These are phyloP conservation scores for Meiosimyza decipiens DNA, from an alignment of 2,888 invertebrate genomes.

Conservation along the genomic window DNA sequence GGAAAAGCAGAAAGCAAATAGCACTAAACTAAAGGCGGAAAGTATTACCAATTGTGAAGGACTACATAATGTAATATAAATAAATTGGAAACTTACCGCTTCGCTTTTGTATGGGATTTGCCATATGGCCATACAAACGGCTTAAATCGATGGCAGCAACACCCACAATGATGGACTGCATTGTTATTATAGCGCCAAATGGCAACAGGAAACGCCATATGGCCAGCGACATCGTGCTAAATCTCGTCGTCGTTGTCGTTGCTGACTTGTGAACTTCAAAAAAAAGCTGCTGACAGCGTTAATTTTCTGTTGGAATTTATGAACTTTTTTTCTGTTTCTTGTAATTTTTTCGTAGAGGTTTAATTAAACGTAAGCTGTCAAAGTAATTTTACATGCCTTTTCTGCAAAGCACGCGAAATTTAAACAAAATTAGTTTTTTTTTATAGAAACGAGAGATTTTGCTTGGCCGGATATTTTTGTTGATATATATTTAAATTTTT, in stretches of 20 bases:
- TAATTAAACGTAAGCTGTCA: background rate
- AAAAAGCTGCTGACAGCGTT: background rate
- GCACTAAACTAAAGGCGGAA: background rate
- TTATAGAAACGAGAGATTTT: too few relatives aligned
- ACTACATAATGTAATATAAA: background rate
- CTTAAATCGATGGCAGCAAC: slow-evolving; percentile 76
- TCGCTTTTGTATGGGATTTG: slow-evolving; percentile 64
- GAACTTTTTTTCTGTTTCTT: slow-evolving; percentile 1
- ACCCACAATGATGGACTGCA: slow-evolving; percentile 76
- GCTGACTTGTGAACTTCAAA: background rate
- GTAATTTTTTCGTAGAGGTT: background rate
- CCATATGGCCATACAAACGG: slow-evolving; percentile 81
- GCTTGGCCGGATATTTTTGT: background rate
- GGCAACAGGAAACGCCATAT: slow-evolving; percentile 66
- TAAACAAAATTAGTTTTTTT: too few relatives aligned
- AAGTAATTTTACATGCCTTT: background rate
- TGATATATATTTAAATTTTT: background rate
- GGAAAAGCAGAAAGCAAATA: background rate
- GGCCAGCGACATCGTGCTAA: slow-evolving; percentile 42
- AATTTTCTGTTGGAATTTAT: background rate
- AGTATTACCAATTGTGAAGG: background rate
- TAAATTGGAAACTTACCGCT: slow-evolving; percentile 60
- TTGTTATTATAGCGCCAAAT: slow-evolving; percentile 73
- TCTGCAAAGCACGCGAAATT: too few relatives aligned
- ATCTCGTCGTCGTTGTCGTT: background rate